phyloP scores from a whole-genome alignment of 2,888 invertebrate genomes.

The Ormia ochracea region DNA sequence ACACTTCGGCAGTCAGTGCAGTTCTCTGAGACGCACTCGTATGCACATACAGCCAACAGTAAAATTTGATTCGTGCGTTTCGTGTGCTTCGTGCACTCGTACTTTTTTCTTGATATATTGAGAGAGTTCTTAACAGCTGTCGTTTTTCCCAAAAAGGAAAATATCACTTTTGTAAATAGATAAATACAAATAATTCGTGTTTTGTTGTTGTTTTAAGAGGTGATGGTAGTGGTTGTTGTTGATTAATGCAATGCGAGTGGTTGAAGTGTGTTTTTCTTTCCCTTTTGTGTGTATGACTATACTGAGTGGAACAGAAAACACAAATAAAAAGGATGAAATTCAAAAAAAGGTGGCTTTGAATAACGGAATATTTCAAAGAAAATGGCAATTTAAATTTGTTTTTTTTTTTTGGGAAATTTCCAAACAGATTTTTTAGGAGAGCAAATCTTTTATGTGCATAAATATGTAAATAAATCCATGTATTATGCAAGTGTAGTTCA shows the following conservation, averaged over 20 bases:
- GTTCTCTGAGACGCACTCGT: too few species aligned
- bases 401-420: too few species aligned
- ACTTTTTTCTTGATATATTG: background rate
- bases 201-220: constrained; percentile 18
- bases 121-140: constrained; percentile 53
- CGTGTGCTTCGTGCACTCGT: background rate
- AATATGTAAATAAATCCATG: too few species aligned
- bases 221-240: constrained; percentile 28
- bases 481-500: too few species aligned
- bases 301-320: background rate
- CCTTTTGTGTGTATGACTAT: background rate
- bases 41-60: too few species aligned
- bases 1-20: too few species aligned
- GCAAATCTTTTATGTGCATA: too few species aligned
- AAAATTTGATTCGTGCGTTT: too few species aligned
- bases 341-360: background rate
- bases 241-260: constrained; percentile 20
- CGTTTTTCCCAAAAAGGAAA: constrained; percentile 58
- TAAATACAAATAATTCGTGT: constrained; percentile 44
- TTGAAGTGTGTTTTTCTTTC: constrained; percentile 4
- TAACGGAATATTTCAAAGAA: constrained; percentile 22
- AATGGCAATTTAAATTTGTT: too few species aligned
- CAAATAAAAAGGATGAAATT: background rate
- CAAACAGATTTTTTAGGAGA: too few species aligned
- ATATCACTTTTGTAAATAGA: constrained; percentile 52